These are phyloP conservation scores for Heliconius ethilla DNA, from an alignment of 2,888 invertebrate genomes.

Conservation along the genomic window DNA sequence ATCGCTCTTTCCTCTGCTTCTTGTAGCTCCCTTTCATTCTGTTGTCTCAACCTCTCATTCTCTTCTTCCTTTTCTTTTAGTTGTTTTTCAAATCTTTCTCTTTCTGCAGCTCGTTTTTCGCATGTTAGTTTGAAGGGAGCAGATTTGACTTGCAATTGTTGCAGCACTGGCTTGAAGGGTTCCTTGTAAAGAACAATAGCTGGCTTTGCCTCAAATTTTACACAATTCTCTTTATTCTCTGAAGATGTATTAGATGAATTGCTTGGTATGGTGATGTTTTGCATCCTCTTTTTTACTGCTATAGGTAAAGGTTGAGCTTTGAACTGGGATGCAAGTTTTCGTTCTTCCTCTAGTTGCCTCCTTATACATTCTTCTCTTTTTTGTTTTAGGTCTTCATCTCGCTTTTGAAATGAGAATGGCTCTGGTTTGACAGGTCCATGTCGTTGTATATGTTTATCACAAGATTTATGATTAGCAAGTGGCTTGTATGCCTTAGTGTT, in stretches of 20 bases:
- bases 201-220: constrained; percentile 84
- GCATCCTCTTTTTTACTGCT: constrained; percentile 72
- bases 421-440: constrained; percentile 64
- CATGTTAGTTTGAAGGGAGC: constrained; percentile 84
- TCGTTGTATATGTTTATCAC: constrained; percentile 53
- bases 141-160: constrained; percentile 69
- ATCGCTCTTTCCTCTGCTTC: constrained; percentile 78
- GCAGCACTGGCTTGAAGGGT: constrained; percentile 84
- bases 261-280: constrained; percentile 55
- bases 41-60: constrained; percentile 65
- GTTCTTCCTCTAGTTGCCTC: constrained; percentile 80
- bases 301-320: constrained; percentile 86
- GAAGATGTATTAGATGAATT: constrained; percentile 63
- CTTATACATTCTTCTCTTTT: constrained; percentile 84
- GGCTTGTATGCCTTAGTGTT: constrained; percentile 45
- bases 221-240: constrained; percentile 72
- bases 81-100: constrained; percentile 82
- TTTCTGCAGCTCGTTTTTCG: constrained; percentile 83
- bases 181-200: constrained; percentile 83
- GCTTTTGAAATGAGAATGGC: constrained; percentile 87
- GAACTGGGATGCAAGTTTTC: constrained; percentile 84
- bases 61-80: constrained; percentile 80
- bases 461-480: constrained; percentile 38
- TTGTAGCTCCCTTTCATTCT: constrained; percentile 64
- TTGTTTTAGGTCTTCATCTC: constrained; percentile 81